Evolutionary conservation across 2,888 invertebrate genomes (phyloP).

Genomic region (Ichneumoninae sp.): DNA sequence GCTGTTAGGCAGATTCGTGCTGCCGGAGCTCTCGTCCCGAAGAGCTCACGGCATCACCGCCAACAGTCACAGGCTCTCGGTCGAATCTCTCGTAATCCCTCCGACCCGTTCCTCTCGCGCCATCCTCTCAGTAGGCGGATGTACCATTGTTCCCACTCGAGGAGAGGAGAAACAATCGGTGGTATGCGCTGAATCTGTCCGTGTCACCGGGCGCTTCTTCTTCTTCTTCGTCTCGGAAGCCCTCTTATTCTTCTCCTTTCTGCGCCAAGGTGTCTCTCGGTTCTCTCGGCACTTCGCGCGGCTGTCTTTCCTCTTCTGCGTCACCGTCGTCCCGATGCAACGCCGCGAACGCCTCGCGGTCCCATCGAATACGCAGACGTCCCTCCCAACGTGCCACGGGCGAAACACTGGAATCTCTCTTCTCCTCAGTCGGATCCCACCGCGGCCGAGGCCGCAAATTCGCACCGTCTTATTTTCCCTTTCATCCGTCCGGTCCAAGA

Average conservation of each 20-base stretch:
- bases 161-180: constrained; percentile 68
- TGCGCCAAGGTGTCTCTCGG: background rate
- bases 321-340: constrained; percentile 12
- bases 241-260: constrained; percentile 6
- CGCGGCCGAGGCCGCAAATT: constrained; percentile 25
- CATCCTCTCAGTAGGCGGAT: constrained; percentile 18
- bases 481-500: constrained; percentile 17
- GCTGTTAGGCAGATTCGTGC: constrained; percentile 37
- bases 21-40: constrained; percentile 20
- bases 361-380: constrained; percentile 27
- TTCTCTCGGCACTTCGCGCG: constrained; percentile 29
- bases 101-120: constrained; percentile 14
- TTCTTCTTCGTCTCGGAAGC: constrained; percentile 5
- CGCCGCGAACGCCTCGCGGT: constrained; percentile 1
- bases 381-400: background rate
- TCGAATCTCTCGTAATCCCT: constrained; percentile 8
- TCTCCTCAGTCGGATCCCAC: constrained; percentile 21
- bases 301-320: constrained; percentile 27
- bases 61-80: constrained; percentile 2
- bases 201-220: constrained; percentile 67
- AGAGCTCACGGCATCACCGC: constrained; percentile 48
- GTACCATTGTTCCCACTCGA: constrained; percentile 66
- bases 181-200: constrained; percentile 71
- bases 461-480: constrained; percentile 42
- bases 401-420: constrained; percentile 28